These are phyloP conservation scores for Dipodomys ordii DNA, from an alignment of 2,113 vertebrate species.

Conservation along the genomic window DNA sequence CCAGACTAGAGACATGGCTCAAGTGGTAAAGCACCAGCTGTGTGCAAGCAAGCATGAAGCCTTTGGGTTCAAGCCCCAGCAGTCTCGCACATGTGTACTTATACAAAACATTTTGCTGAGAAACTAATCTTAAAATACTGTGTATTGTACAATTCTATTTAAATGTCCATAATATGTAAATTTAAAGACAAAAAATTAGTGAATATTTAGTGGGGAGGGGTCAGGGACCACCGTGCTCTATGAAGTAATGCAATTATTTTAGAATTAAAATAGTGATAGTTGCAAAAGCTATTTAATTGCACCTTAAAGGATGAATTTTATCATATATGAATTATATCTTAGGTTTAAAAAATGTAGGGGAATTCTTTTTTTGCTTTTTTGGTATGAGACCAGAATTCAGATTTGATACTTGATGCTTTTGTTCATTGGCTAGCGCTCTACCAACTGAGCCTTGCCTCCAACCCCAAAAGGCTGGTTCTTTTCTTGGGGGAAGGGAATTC, in stretches of 20 bases:
- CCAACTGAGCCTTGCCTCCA: no score
- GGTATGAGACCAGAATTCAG: no score
- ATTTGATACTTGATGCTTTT: no score
- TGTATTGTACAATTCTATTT: not conserved
- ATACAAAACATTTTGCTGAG: not conserved
- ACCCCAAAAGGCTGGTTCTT: no score
- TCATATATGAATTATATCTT: not conserved
- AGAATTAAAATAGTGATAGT: not conserved
- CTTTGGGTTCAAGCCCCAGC: no score
- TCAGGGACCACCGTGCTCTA: not conserved
- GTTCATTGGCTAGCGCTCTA: no score
- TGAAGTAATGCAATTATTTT: not conserved
- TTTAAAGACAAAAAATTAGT: slow-evolving; percentile 26
- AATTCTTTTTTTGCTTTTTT: no score
- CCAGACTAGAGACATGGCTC: no score
- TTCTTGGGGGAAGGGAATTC: not conserved
- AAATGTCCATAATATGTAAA: not conserved
- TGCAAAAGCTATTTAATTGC: not conserved
- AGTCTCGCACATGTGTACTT: no score
- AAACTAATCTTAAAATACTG: not conserved
- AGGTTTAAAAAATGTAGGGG: not conserved
- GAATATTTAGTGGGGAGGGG: not conserved
- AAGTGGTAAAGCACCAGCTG: no score
- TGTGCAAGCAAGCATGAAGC: no score
- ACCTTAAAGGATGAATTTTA: slow-evolving; percentile 9